Evolutionary conservation across 2,888 invertebrate genomes (phyloP).

Genomic region (Alviniconcha strummeri): DNA sequence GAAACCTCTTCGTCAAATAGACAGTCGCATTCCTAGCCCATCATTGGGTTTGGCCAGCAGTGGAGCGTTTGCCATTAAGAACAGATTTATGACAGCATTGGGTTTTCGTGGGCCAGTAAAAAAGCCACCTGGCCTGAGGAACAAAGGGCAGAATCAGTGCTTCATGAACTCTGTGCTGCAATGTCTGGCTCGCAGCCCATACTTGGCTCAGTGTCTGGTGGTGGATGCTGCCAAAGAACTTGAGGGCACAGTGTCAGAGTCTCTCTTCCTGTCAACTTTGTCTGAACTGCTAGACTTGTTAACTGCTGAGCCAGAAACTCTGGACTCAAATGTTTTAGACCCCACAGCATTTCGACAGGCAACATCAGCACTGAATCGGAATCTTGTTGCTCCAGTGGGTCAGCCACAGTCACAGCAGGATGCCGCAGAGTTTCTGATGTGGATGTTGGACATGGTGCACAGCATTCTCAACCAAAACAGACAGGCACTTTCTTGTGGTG

Average conservation of each 20-base stretch:
- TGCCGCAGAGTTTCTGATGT: constrained; percentile 70
- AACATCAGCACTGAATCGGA: constrained; percentile 50
- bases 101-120: constrained; percentile 46
- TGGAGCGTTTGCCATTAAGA: constrained; percentile 47
- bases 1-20: constrained; percentile 35
- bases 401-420: constrained; percentile 64
- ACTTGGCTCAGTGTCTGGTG: constrained; percentile 51
- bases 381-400: constrained; percentile 53
- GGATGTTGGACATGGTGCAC: constrained; percentile 65
- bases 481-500: constrained; percentile 46
- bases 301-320: constrained; percentile 44
- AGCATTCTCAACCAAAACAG: constrained; percentile 62
- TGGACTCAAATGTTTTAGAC: constrained; percentile 46
- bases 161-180: constrained; percentile 71
- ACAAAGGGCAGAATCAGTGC: constrained; percentile 68
- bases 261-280: constrained; percentile 52
- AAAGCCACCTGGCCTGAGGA: constrained; percentile 63
- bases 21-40: constrained; percentile 21
- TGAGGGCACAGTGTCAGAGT: constrained; percentile 59
- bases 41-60: constrained; percentile 17
- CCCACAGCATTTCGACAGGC: constrained; percentile 56
- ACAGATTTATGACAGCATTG: constrained; percentile 58
- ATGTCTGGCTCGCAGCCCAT: constrained; percentile 66
- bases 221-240: constrained; percentile 51
- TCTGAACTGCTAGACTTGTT: constrained; percentile 55